Evolutionary conservation across 2,888 invertebrate genomes (phyloP).

Genomic region (Embidobia sp.): DNA sequence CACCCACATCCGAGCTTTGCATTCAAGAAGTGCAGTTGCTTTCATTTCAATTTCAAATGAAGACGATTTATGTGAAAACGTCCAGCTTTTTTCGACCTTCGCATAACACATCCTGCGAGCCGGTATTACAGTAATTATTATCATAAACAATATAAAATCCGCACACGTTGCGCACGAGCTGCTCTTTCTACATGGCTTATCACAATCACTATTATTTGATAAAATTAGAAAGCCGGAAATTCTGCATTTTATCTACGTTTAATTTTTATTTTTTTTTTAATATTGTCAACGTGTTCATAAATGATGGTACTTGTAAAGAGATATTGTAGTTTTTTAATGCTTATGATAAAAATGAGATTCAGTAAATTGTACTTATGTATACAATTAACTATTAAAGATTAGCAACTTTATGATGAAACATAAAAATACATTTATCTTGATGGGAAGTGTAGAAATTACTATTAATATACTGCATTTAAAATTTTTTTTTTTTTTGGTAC

Average conservation of each 20-base stretch:
- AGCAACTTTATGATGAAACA: too few relatives aligned
- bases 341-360: too few relatives aligned
- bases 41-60: constrained; percentile 47
- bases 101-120: constrained; percentile 4
- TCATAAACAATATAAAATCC: constrained; percentile 50
- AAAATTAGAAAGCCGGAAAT: constrained; percentile 53
- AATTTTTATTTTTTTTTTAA: neutral
- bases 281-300: neutral
- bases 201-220: constrained; percentile 40
- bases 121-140: constrained; percentile 43
- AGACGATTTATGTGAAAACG: constrained; percentile 37
- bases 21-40: constrained; percentile 18
- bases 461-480: too few relatives aligned
- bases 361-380: too few relatives aligned
- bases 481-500: too few relatives aligned
- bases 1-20: constrained; percentile 19
- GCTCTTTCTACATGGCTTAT: constrained; percentile 44
- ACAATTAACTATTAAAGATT: too few relatives aligned
- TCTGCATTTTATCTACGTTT: neutral
- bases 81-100: constrained; percentile 26
- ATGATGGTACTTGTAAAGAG: too few relatives aligned
- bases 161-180: constrained; percentile 54
- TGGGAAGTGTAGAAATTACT: too few relatives aligned
- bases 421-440: too few relatives aligned
- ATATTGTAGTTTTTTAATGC: too few relatives aligned